Conservation (phyloP, 1,140 invertebrate genomes). For the Drosophila takahashii region DNA sequence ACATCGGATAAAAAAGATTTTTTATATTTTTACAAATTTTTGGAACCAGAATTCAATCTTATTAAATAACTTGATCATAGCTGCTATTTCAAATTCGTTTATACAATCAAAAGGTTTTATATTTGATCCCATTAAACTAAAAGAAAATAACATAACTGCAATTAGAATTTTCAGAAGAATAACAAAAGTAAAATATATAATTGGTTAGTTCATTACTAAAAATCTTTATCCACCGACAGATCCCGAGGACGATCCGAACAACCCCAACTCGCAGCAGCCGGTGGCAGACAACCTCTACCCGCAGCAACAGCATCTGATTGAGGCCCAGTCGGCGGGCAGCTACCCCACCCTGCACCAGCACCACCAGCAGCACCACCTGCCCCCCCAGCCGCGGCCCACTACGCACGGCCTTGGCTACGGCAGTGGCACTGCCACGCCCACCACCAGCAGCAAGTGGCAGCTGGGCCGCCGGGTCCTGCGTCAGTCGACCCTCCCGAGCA, state of each 20-base stretch:
- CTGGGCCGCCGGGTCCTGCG: conserved; percentile 79
- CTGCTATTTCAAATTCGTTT: not conserved
- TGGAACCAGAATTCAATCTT: no score
- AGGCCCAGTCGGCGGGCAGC: conserved; percentile 75
- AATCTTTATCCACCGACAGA: conserved; percentile 34
- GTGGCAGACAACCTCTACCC: conserved; percentile 78
- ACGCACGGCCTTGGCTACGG: conserved; percentile 64
- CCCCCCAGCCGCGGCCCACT: conserved; percentile 47
- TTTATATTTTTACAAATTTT: no score
- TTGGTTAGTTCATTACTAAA: not conserved
- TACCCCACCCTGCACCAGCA: conserved; percentile 77
- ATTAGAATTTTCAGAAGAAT: not conserved
- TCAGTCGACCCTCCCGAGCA: conserved; percentile 81
- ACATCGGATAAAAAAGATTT: no score
- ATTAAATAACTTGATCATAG: no score
- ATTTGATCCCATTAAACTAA: not conserved
- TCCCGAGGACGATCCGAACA: conserved; percentile 83
- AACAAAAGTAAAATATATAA: no score
- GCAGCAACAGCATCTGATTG: conserved; percentile 77
- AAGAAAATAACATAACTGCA: not conserved
- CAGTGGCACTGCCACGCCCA: conserved; percentile 75
- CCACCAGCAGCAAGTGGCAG: conserved; percentile 76
- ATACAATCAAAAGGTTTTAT: no score
- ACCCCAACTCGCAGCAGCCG: conserved; percentile 73
- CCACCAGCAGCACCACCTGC: conserved; percentile 57